Base-by-base conservation (phyloP, 2,797 vertebrate species). In the Argya squamiceps region DNA sequence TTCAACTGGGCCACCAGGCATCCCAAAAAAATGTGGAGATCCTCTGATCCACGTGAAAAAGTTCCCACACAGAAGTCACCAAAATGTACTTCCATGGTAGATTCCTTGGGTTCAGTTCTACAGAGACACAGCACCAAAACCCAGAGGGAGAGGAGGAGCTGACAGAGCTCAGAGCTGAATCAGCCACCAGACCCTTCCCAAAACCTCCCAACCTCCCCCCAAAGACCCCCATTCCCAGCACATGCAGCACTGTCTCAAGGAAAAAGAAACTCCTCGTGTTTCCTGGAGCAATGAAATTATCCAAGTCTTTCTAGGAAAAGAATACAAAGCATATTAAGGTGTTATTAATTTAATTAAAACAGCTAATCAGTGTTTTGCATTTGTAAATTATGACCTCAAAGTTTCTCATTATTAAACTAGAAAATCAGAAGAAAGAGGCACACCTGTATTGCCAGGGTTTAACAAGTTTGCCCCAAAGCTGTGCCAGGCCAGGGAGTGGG, bases 271-370 rank as follows among this genome's bases (percentile, higher is more conserved):
- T 36, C 50, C 56, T 71, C 2, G 0, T 23, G 27, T 46, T 46
- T 70, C 62, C 49, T 23, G 34, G 50, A 75, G 88, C 52, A 63
- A 70, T 13, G 14, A 86, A 89, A 70, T 55, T 73, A 80, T 43
- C 20, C 2, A 3, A 50, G 58, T 27, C 67, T 76, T 89, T 74
- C 74, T 26, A 70, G 1, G 11, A 71, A 77, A 89, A 86, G 53
- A 58, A 82, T 30, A 74, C 68, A 36, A 84, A 90, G 49, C 52
- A 64, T 46, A 87, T 84, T 70, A 87, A 75, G 39, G 44, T 81
- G 30, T 60, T 95, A 91, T 74, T 89, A 92, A 88, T 84, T 92
- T 78, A 80, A 88, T 88, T 89, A 74, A 93, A 95, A 52, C 34
- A 59, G 67, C 41, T 87, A 75, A 95, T 77, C 85, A 74, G 55